Evolutionary conservation across 1,140 invertebrate species (phyloP).

Genomic region (Ceratosolen fusciceps): DNA sequence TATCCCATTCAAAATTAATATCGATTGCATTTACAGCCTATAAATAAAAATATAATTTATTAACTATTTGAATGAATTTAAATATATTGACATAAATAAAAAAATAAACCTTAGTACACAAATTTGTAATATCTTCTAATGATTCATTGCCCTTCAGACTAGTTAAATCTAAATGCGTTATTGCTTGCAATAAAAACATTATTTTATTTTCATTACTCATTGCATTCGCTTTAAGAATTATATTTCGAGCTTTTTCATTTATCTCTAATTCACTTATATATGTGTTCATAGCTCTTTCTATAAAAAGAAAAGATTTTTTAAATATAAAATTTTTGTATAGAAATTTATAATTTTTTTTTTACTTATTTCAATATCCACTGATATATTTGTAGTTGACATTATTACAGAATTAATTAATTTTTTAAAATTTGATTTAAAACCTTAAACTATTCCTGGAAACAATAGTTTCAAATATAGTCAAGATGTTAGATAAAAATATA

Average conservation of each 20-base stretch:
- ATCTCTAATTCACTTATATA: conserved; percentile 53
- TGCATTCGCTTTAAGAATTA: conserved; percentile 54
- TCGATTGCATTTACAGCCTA: conserved; percentile 74
- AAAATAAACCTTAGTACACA: conserved; percentile 84
- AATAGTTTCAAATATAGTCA: too few species aligned
- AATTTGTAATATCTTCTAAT: conserved; percentile 80
- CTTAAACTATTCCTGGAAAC: too few species aligned
- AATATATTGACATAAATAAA: neutral
- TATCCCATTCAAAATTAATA: conserved; percentile 56
- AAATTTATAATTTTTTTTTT: conserved; percentile 14
- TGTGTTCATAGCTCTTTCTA: conserved; percentile 17
- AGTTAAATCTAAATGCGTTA: conserved; percentile 93
- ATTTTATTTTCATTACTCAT: conserved; percentile 73
- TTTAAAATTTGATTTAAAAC: neutral
- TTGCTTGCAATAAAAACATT: conserved; percentile 84
- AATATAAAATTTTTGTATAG: conserved; percentile 10
- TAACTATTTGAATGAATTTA: neutral
- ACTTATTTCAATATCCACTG: conserved; percentile 25
- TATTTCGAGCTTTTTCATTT: conserved; percentile 50
- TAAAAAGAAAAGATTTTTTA: conserved; percentile 20
- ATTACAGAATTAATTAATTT: conserved; percentile 5
- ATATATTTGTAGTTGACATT: conserved; percentile 19
- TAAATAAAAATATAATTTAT: conserved; percentile 26
- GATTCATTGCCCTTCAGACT: conserved; percentile 94
- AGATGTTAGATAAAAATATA: too few species aligned